Percentiles rank a stretch among this genome's conserved stretches.
Conservation (phyloP, 2,797 vertebrate species). For the Ptychadena robeensis region DNA sequence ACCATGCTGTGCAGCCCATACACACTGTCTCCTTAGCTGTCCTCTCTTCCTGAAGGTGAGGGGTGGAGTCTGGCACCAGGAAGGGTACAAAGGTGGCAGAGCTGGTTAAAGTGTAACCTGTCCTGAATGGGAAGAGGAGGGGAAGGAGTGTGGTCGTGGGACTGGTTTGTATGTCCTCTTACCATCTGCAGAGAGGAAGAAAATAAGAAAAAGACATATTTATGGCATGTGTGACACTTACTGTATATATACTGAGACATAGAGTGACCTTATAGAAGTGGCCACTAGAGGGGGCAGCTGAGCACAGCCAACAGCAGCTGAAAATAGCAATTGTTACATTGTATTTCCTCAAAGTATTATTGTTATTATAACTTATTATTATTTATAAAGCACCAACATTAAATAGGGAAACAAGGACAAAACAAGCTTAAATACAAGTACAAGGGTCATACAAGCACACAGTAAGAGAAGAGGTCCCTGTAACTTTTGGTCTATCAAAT, state of each 20-base stretch:
- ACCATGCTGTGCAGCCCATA: neutral
- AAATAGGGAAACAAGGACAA: too few relatives aligned
- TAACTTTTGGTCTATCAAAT: too few relatives aligned
- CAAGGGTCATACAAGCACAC: too few relatives aligned
- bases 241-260: neutral
- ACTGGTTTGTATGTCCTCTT: neutral
- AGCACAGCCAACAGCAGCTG: neutral
- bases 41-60: constrained; percentile 17
- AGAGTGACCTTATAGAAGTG: neutral
- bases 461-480: too few relatives aligned
- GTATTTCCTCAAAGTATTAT: too few relatives aligned
- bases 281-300: neutral
- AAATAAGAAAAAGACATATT: neutral
- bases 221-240: neutral
- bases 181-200: neutral
- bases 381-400: too few relatives aligned
- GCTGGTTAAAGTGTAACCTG: constrained; percentile 51
- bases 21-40: constrained; percentile 6
- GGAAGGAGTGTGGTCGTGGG: neutral
- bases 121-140: neutral
- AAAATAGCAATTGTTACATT: too few relatives aligned
- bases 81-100: constrained; percentile 49
- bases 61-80: constrained; percentile 36
- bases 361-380: too few relatives aligned
- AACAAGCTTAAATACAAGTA: too few relatives aligned